Evolutionary conservation across 2,113 vertebrate genomes (phyloP).

Genomic region (Donacobius atricapilla): DNA sequence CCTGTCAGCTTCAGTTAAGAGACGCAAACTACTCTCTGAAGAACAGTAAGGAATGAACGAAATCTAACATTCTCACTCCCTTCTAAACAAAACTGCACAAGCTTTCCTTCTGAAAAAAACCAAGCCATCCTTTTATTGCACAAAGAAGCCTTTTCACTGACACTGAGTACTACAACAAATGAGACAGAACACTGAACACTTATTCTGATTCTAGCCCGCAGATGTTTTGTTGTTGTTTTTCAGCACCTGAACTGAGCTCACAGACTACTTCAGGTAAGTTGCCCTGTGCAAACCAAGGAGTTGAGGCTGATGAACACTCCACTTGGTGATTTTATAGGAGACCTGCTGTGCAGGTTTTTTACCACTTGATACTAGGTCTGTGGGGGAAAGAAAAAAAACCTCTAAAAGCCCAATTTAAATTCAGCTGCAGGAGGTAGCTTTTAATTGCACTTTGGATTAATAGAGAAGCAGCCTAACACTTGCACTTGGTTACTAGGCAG

Average conservation of each 20-base stretch:
- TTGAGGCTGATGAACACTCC: background rate
- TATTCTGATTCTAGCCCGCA: background rate
- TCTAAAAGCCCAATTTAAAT: constrained; percentile 19
- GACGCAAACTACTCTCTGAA: background rate
- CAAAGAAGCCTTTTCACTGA: background rate
- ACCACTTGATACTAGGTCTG: background rate
- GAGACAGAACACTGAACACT: background rate
- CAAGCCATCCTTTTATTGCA: background rate
- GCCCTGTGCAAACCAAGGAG: background rate
- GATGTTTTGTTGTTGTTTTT: background rate
- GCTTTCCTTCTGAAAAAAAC: background rate
- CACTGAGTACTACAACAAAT: background rate
- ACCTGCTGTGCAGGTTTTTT: background rate
- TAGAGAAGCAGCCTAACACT: constrained; percentile 13
- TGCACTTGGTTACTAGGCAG: background rate
- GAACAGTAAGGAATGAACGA: background rate
- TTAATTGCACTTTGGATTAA: constrained; percentile 45
- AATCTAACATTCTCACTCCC: background rate
- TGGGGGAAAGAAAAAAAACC: background rate
- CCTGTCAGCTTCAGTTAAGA: background rate
- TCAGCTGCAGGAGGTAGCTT: constrained; percentile 34
- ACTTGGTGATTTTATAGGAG: background rate
- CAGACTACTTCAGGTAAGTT: background rate
- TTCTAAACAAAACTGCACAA: background rate
- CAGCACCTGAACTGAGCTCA: background rate